These are phyloP conservation scores for Dendrocincla tyrannina DNA, from an alignment of 2,797 vertebrate species.

Conservation along the genomic window DNA sequence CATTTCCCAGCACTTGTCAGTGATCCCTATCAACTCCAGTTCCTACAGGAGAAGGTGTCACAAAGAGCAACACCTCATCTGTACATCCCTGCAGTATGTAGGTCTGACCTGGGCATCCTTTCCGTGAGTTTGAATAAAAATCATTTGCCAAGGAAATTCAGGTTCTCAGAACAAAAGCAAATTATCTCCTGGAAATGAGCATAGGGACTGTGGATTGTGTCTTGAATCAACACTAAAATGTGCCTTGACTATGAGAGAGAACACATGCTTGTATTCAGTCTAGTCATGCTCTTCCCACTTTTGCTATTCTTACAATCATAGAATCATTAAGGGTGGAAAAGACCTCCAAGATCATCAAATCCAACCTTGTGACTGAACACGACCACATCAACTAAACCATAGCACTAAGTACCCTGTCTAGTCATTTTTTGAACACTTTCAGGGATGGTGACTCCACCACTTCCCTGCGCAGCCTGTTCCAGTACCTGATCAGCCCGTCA, in stretches of 20 bases:
- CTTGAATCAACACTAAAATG: background rate
- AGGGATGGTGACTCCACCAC: background rate
- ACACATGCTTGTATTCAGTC: background rate
- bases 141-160: background rate
- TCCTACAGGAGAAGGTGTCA: background rate
- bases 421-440: background rate
- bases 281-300: background rate
- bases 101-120: background rate
- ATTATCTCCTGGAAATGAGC: background rate
- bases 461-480: background rate
- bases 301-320: background rate
- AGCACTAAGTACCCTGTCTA: rapidly evolving
- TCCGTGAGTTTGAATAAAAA: background rate
- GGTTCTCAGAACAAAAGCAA: background rate
- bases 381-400: background rate
- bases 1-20: background rate
- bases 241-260: background rate
- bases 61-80: background rate
- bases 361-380: background rate
- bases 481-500: background rate
- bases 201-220: background rate
- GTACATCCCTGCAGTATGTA: background rate
- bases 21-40: background rate
- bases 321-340: background rate
- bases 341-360: background rate